Percentiles rank a stretch among this genome's conserved stretches.
These are phyloP conservation scores for Cyphomyrmex costatus DNA, from an alignment of 1,140 invertebrate species.

Conservation along the genomic window DNA sequence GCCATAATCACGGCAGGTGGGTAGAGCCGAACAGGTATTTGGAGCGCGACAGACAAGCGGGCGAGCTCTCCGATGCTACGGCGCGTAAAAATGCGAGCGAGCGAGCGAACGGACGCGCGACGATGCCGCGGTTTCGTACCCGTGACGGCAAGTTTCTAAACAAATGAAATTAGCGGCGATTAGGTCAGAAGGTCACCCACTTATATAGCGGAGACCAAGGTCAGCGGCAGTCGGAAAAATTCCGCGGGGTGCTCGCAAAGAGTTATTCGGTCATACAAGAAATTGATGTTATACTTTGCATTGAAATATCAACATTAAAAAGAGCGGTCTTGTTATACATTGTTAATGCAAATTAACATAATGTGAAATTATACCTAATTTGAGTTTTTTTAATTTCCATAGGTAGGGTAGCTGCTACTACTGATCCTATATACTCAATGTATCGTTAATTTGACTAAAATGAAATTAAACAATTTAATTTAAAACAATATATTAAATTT, in stretches of 20 bases:
- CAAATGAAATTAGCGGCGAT: conserved; percentile 76
- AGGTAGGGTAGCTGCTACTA: no score
- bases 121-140: conserved; percentile 29
- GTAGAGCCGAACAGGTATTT: conserved; percentile 75
- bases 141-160: conserved; percentile 49
- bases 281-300: not conserved
- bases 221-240: conserved; percentile 27
- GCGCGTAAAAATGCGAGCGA: conserved; percentile 25
- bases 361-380: no score
- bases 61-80: conserved; percentile 43
- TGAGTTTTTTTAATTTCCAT: no score
- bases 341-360: no score
- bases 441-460: no score
- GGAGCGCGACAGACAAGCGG: conserved; percentile 69
- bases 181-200: conserved; percentile 75
- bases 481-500: no score
- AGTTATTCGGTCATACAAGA: not conserved
- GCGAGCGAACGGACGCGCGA: not conserved
- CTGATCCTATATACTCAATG: no score
- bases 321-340: no score
- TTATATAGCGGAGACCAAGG: conserved; percentile 69
- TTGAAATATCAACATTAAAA: not conserved
- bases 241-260: conserved; percentile 7
- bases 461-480: no score
- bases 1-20: conserved; percentile 74